Conservation (phyloP, 2,113 vertebrate species). For the Podarcis raffonei region DNA sequence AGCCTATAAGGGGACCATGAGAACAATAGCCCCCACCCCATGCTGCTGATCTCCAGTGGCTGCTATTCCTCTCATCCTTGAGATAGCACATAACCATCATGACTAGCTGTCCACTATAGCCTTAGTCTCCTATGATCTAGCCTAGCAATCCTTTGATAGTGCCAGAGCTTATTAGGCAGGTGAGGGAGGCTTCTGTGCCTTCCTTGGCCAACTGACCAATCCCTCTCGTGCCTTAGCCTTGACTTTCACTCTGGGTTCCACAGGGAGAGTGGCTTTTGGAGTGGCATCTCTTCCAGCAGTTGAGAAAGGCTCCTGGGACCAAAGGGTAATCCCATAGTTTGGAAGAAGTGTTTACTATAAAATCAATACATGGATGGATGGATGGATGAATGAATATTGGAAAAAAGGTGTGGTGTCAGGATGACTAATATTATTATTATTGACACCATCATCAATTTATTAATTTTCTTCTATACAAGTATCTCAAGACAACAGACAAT, state of each 20-base stretch:
- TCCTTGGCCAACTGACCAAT: not conserved
- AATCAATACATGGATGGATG: too few relatives aligned
- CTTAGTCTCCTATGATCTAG: not conserved
- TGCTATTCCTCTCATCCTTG: too few relatives aligned
- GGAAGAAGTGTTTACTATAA: too few relatives aligned
- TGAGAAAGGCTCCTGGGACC: not conserved
- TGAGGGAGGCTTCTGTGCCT: not conserved
- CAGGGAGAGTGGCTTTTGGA: not conserved
- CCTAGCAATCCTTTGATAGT: not conserved
- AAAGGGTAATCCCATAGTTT: not conserved
- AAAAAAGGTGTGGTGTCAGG: too few relatives aligned
- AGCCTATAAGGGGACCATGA: too few relatives aligned
- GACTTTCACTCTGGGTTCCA: not conserved
- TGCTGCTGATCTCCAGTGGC: not conserved
- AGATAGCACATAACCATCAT: not conserved
- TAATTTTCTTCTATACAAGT: too few relatives aligned
- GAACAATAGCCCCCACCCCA: not conserved
- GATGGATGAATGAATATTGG: too few relatives aligned
- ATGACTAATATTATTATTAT: too few relatives aligned
- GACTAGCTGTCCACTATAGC: not conserved
- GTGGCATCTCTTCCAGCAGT: not conserved
- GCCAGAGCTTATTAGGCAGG: not conserved
- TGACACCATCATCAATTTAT: too few relatives aligned
- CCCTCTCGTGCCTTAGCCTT: not conserved
- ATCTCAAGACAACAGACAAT: too few relatives aligned